Percentiles rank a stretch among this genome's conserved stretches.
Evolutionary conservation across 2,797 vertebrate genomes (phyloP).

Genomic region (Knipowitschia caucasica): DNA sequence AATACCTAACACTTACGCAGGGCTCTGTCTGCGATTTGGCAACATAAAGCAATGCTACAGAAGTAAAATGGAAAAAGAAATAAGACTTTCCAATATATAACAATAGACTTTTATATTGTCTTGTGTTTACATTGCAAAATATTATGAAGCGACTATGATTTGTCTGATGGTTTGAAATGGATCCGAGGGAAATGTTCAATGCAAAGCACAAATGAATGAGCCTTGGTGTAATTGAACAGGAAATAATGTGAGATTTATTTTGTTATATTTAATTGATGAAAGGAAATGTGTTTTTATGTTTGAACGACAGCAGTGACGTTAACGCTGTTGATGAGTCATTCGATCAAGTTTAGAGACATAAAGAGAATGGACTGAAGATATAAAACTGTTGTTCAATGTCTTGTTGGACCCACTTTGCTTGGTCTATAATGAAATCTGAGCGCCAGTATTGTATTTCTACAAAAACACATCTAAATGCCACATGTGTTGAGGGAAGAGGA

Average conservation of each 20-base stretch:
- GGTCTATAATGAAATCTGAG: constrained; percentile 29
- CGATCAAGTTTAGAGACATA: constrained; percentile 42
- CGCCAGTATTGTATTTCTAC: constrained; percentile 12
- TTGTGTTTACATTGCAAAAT: constrained; percentile 6
- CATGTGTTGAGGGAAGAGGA: constrained; percentile 33
- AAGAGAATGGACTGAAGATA: constrained; percentile 47
- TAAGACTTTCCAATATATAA: constrained; percentile 1
- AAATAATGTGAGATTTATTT: constrained; percentile 6
- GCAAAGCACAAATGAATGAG: constrained; percentile 16
- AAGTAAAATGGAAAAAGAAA: constrained; percentile 25
- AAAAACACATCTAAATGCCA: constrained; percentile 27
- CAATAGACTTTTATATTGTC: constrained; percentile 3
- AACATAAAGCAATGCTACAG: constrained; percentile 17
- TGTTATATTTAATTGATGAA: not conserved
- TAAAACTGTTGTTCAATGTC: constrained; percentile 50
- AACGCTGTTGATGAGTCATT: constrained; percentile 42
- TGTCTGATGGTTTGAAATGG: constrained; percentile 4
- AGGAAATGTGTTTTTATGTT: not conserved
- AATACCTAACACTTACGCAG: constrained; percentile 2
- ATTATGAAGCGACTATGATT: constrained; percentile 5
- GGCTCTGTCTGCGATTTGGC: not conserved
- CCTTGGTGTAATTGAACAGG: not conserved
- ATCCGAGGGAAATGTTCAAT: constrained; percentile 6
- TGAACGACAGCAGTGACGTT: constrained; percentile 45
- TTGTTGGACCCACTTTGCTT: constrained; percentile 58